Evolutionary conservation across 1,140 invertebrate species (phyloP), one percentile per base, ranked within the genome.

Genomic region (Euura saliciscinereae): DNA sequence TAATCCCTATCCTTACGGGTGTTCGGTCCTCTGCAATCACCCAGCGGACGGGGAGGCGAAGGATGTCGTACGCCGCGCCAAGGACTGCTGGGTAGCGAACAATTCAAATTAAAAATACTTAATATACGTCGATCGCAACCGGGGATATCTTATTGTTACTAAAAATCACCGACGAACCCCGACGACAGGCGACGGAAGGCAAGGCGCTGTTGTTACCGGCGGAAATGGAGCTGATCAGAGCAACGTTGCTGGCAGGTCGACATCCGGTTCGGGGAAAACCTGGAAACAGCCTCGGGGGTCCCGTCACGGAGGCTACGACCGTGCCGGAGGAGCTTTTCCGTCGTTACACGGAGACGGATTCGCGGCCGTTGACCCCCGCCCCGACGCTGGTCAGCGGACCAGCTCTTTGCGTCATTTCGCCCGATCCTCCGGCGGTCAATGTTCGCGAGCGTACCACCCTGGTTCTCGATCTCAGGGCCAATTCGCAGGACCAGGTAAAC

Each of bases 1-100:
- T 83, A 95, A 95, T 85, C 94, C 94, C 2, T 95, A 92, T 83
- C 90, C 93, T 2, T 91, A 92, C 75, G 91, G 91, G 8, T 96
- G 94, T 81, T 95, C 94, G 0, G 90, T 95, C 5, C 86, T 95
- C 2, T 95, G 94, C 86, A 95, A 95, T 80, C 94, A 95, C 86
- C 94, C 94, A 2, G 91, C 92, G 10, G 93, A 94, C 71, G 90
- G 88, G 28, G 92, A 93, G 74, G 91, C 92, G 0, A 94, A 92
- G 84, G 90, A 94, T 80, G 89, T 93, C 43, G 90, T 95, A 1
- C 91, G 90, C 77, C 88, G 91, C 76, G 91, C 91, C 7, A 94
- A 94, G 81, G 92, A 93, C 76, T 87, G 90, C 72, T 91, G 93
- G 91, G 92, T 93, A 87, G 86, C 81, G 73, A 69, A 65, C 72